These are phyloP conservation scores for Panzeria rudis DNA, from an alignment of 2,888 invertebrate genomes.

Conservation along the genomic window DNA sequence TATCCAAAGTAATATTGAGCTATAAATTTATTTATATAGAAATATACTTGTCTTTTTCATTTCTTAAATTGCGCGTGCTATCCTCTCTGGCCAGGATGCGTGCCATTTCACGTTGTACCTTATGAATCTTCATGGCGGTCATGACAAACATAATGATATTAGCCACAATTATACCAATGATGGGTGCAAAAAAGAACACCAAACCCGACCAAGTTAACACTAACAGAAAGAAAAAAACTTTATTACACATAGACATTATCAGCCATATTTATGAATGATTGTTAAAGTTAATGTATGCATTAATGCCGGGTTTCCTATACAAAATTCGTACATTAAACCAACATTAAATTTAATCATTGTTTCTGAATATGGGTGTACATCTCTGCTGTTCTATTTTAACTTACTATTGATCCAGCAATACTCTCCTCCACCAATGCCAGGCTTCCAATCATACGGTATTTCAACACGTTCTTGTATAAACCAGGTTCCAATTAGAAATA, in stretches of 20 bases:
- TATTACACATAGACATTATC: neutral
- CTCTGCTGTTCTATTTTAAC: slow-evolving; percentile 52
- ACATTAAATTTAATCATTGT: too few relatives aligned
- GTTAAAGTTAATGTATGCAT: too few relatives aligned
- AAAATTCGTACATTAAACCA: too few relatives aligned
- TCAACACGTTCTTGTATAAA: slow-evolving; percentile 79
- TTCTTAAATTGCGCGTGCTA: slow-evolving; percentile 80
- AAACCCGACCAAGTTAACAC: slow-evolving; percentile 81
- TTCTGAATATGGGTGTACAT: neutral
- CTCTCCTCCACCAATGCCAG: slow-evolving; percentile 84
- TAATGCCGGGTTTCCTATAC: too few relatives aligned
- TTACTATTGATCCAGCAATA: slow-evolving; percentile 87
- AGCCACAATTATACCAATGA: slow-evolving; percentile 79
- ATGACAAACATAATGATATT: slow-evolving; percentile 82
- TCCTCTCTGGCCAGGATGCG: slow-evolving; percentile 81
- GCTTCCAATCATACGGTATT: slow-evolving; percentile 80
- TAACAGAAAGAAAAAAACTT: slow-evolving; percentile 27
- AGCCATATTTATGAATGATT: too few relatives aligned
- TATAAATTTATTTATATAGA: neutral
- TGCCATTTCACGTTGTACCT: slow-evolving; percentile 82
- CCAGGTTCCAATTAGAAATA: slow-evolving; percentile 77
- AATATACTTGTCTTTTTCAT: slow-evolving; percentile 82
- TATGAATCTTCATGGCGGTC: slow-evolving; percentile 81
- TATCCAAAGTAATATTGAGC: neutral
- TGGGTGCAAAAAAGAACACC: slow-evolving; percentile 81